Evolutionary conservation across 2,113 vertebrate species (phyloP), one percentile per base, ranked within the genome.

Genomic region (Triplophysa siluroides): DNA sequence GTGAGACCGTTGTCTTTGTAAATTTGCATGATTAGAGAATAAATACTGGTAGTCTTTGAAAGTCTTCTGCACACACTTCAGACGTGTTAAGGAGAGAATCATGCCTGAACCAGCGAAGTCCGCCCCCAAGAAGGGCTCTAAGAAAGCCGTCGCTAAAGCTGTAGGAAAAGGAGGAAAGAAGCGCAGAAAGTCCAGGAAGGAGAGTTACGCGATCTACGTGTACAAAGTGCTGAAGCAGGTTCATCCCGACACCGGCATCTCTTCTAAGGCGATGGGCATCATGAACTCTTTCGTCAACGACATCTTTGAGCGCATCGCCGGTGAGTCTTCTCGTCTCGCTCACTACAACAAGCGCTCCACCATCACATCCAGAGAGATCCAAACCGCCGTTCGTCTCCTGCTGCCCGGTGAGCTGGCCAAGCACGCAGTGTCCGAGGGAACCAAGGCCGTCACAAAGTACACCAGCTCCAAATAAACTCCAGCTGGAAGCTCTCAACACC

Each of bases 261-360:
- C 54, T 19, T 58, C 54, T 10, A 94, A 94, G 33, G 81, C 84
- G 16, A 85, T 85, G 84, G 74, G 52, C n/a, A 93, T 93, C 86
- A 93, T 94, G 92, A 94, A 93, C 62, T 93, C 92, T 0, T 94
- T 94, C 12, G 92, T 93, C 1, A 93, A 93, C 24, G 92, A 94
- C 24, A 76, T 91, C 62, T 91, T 90, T 2, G 90, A 90, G 84
- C 87, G 88, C 8, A 89, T 90, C 29, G 87, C 83, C 6, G 80
- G 83, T 0, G 89, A 90, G 62, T 66, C 88, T 0, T 81, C 81
- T 0, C 16, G 92, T 66, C 2, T 88, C 67, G 87, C 93, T 52
- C 94, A 92, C 56, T 93, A 90, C 68, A 91, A 88, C 11, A 85
- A 90, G n/a, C 85, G 91, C 0, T 83, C 91, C 13, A 92, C 92